phyloP scores from a whole-genome alignment of 2,113 vertebrate genomes.

The Sisor rabdophorus region DNA sequence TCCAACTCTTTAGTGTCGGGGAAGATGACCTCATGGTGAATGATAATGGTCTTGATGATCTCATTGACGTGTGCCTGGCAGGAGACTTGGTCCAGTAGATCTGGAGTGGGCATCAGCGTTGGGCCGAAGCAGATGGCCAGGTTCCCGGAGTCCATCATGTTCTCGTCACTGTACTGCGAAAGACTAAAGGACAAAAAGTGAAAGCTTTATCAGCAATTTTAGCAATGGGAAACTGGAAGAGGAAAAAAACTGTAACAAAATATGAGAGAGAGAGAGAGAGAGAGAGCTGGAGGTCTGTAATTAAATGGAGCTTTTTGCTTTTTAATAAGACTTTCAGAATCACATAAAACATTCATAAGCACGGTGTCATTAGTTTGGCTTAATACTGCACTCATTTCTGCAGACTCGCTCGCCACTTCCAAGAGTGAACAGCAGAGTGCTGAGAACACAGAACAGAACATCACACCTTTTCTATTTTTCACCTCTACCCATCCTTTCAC shows the following conservation, averaged over 20 bases:
- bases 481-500: conserved; percentile 52
- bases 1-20: conserved; percentile 94
- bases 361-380: background rate
- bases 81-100: conserved; percentile 93
- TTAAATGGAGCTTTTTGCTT: background rate
- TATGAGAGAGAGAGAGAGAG: no score
- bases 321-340: background rate
- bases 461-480: conserved; percentile 51
- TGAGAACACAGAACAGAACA: conserved; percentile 46
- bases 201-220: background rate
- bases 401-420: background rate
- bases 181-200: conserved; percentile 67
- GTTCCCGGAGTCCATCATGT: conserved; percentile 99
- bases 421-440: background rate
- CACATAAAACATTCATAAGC: conserved; percentile 4
- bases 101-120: conserved; percentile 93
- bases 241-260: no score
- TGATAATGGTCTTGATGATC: conserved; percentile 95
- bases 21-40: conserved; percentile 94
- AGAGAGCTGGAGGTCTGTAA: background rate
- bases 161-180: conserved; percentile 97
- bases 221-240: background rate
- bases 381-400: conserved; percentile 14
- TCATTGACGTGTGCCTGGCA: conserved; percentile 98
- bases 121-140: conserved; percentile 97